Evolutionary conservation across 1,140 invertebrate species (phyloP), one percentile per base, ranked within the genome.

Genomic region (Cydia pomonella): DNA sequence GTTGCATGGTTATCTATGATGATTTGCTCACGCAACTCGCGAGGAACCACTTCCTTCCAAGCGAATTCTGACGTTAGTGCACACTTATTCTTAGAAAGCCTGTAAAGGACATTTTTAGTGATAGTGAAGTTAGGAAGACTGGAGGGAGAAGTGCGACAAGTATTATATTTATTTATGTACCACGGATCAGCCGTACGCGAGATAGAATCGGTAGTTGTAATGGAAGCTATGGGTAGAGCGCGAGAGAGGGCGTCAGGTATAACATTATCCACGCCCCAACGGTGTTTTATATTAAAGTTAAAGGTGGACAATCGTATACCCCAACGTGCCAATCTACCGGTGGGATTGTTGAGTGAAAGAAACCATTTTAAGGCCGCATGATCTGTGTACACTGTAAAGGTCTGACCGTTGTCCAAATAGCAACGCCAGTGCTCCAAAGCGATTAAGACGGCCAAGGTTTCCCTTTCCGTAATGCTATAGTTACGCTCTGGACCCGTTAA

Each of bases 341-440:
- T 71, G 23, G 79, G 79, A 63, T 80, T 80, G 41, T n/a, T 71
- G 18, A 75, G 13, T 25, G 50, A 73, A 59, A 86, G 76, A n/a
- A 87, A 79, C 83, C 85, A 84, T 53, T n/a, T 82, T 77, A 6
- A 87, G 44, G 13, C 78, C 79, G 6, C 62, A 73, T 85, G 85
- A 44, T 87, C 82, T 10, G 82, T 84, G 13, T 74, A 80, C 9
- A 80, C 33, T 21, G 73, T 53, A 13, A 73, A 73, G 3, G 41
- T 41, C 16, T 73, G 16, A 9, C 72, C 72, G 16, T 73, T 73
- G 0, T 73, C 72, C 27, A 73, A 9, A 16, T 73, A 73, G 16
- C 72, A 73, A 21, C 72, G n/a, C 72, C 72, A 73, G 18, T 73
- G 21, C 16, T 73, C 72, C 16, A 73, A 33, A 0, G 72, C 72